phyloP scores from a whole-genome alignment of 2,888 invertebrate species.

The Tetragonisca angustula region DNA sequence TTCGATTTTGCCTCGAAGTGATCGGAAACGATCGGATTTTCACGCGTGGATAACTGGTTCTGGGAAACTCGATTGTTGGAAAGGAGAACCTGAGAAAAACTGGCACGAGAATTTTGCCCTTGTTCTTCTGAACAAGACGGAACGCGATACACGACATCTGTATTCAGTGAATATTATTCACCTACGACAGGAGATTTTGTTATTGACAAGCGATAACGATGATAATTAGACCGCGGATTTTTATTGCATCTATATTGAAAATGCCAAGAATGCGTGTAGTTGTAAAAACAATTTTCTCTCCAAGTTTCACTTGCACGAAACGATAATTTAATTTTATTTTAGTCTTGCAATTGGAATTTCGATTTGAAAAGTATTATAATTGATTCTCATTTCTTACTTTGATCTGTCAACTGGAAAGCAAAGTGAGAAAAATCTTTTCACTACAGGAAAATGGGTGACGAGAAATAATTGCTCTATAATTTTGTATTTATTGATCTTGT shows the following conservation, averaged over 20 bases:
- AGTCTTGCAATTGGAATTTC: neutral
- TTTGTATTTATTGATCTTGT: too few species aligned
- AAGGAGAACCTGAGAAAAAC: neutral
- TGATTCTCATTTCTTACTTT: neutral
- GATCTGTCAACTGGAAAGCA: neutral
- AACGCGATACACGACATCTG: neutral
- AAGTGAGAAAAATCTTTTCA: too few species aligned
- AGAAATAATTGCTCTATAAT: too few species aligned
- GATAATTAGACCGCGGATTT: neutral
- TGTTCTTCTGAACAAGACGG: neutral
- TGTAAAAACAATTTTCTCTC: too few species aligned
- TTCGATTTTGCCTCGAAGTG: constrained; percentile 4
- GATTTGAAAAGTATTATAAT: neutral
- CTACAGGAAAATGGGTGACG: too few species aligned
- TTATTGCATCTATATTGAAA: neutral
- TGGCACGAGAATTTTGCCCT: neutral
- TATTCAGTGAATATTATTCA: neutral
- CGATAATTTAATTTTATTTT: neutral
- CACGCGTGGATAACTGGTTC: neutral
- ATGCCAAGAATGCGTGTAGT: too few species aligned
- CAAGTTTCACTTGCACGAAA: too few species aligned
- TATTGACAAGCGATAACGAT: too few species aligned
- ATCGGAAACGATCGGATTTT: neutral
- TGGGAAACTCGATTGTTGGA: neutral
- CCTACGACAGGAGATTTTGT: too few species aligned